These are phyloP conservation scores for Latrodectus elegans DNA, from an alignment of 2,888 invertebrate species.

Conservation along the genomic window DNA sequence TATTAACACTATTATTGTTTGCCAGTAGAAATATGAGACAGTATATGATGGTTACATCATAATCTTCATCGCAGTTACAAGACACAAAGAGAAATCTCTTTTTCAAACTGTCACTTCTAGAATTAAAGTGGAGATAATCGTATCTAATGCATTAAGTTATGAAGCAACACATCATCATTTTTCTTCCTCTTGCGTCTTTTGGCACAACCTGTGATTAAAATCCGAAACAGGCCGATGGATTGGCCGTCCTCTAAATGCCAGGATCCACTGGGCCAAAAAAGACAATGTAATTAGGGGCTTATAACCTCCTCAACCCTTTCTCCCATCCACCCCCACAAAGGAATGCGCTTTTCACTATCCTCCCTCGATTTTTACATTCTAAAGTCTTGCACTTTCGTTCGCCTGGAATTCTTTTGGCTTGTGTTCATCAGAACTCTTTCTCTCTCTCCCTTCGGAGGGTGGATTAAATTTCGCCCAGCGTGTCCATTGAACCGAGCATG, in stretches of 20 bases:
- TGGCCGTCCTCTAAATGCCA: not conserved
- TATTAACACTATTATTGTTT: too few relatives aligned
- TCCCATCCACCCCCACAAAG: not conserved
- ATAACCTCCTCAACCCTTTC: not conserved
- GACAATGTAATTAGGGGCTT: slow-evolving; percentile 38
- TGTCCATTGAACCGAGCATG: not conserved
- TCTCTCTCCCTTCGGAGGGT: not conserved
- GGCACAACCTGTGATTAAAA: not conserved
- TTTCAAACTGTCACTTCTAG: not conserved
- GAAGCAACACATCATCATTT: not conserved
- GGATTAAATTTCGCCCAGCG: not conserved
- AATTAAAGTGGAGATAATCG: not conserved
- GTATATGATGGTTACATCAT: too few relatives aligned
- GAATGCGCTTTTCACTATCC: not conserved
- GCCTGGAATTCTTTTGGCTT: not conserved
- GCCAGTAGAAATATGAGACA: too few relatives aligned
- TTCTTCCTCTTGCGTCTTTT: not conserved
- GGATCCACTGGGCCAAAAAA: slow-evolving; percentile 8
- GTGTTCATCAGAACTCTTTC: not conserved
- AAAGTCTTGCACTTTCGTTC: not conserved
- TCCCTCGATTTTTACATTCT: not conserved
- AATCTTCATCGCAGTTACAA: too few relatives aligned
- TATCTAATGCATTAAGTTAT: not conserved
- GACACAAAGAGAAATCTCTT: not conserved
- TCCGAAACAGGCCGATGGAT: not conserved